Evolutionary conservation across 37 sponge, comb jelly and placozoan species (phyloP).

Genomic region (Mnemiopsis leidyi): DNA sequence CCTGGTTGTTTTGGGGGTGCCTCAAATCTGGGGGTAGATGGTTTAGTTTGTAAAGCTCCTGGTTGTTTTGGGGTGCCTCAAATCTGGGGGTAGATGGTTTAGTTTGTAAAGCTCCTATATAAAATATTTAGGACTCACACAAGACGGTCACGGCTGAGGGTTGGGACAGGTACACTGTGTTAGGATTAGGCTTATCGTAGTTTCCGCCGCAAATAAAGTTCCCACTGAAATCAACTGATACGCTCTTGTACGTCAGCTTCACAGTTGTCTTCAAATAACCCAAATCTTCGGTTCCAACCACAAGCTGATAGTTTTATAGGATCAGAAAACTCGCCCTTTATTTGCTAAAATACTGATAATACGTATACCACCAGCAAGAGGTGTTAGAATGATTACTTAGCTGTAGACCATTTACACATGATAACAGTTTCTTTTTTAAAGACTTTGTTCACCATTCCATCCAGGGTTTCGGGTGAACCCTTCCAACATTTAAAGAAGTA

Average conservation of each 20-base stretch:
- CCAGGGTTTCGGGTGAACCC: no score
- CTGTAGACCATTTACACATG: no score
- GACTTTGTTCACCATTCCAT: no score
- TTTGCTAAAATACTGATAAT: no score
- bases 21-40: background rate
- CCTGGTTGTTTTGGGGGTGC: background rate
- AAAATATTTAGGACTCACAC: background rate
- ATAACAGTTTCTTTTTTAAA: no score
- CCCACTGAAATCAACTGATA: background rate
- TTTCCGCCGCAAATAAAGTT: background rate
- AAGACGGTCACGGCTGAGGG: background rate
- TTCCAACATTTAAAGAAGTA: no score
- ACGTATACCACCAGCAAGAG: no score
- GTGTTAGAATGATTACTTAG: no score
- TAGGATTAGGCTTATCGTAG: background rate
- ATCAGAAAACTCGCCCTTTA: no score
- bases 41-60: background rate
- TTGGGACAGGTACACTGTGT: background rate
- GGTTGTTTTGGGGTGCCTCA: background rate
- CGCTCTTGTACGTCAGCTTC: background rate
- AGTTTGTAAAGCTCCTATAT: conserved; percentile 10
- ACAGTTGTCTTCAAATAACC: background rate
- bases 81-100: background rate
- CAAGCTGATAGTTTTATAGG: no score
- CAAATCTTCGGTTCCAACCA: background rate